These are phyloP conservation scores for Tenebrosternarchus preto DNA, from an alignment of 2,113 vertebrate species.

Conservation along the genomic window DNA sequence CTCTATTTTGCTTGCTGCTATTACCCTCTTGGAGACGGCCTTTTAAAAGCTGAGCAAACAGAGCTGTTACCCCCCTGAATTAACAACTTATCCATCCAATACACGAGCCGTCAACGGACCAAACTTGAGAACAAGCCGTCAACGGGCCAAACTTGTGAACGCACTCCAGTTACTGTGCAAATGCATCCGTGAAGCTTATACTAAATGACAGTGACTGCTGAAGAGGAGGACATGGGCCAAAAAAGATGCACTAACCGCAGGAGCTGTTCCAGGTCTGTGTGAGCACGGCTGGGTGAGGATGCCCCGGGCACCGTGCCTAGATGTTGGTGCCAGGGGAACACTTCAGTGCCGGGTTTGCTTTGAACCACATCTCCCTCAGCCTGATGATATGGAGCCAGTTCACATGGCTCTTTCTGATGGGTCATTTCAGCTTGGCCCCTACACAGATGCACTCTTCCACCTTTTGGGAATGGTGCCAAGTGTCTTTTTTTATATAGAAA, in stretches of 20 bases:
- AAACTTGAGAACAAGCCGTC: constrained; percentile 56
- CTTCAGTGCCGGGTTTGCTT: constrained; percentile 1
- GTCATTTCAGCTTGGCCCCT: constrained; percentile 29
- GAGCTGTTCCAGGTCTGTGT: background rate
- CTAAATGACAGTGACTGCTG: constrained; percentile 27
- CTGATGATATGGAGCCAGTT: background rate
- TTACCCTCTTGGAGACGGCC: constrained; percentile 58
- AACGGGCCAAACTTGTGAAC: constrained; percentile 52
- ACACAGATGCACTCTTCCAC: constrained; percentile 24
- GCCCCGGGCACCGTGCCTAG: background rate
- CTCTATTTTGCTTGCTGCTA: constrained; percentile 67
- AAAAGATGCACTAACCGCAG: background rate
- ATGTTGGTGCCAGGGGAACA: background rate
- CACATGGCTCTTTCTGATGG: constrained; percentile 21
- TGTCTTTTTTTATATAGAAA: constrained; percentile 10
- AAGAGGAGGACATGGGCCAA: background rate
- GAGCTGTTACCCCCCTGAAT: constrained; percentile 46
- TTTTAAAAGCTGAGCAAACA: constrained; percentile 56
- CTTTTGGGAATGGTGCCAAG: constrained; percentile 49
- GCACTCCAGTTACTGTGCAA: constrained; percentile 55
- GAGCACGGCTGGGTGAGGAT: background rate
- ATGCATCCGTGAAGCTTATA: constrained; percentile 59
- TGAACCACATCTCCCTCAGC: background rate
- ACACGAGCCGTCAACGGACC: constrained; percentile 59
- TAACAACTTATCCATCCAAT: constrained; percentile 60